phyloP scores from a whole-genome alignment of 2,797 vertebrate species.

The Sebastes oblongus region DNA sequence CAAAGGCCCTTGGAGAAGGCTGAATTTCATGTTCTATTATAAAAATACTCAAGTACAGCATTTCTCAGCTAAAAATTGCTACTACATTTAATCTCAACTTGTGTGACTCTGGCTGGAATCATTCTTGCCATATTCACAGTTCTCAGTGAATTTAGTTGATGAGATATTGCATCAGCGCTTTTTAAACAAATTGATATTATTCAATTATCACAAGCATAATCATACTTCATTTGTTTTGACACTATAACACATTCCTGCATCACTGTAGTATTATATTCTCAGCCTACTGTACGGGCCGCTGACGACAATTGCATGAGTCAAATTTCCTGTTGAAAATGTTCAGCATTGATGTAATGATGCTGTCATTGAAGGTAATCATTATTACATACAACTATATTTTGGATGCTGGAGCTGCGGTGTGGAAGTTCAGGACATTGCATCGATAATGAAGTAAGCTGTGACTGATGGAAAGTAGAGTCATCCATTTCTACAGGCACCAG shows the following conservation, averaged over 20 bases:
- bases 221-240: neutral
- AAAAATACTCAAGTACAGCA: neutral
- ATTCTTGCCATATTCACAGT: neutral
- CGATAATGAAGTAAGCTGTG: neutral
- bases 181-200: neutral
- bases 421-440: neutral
- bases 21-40: neutral
- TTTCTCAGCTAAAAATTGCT: neutral
- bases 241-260: neutral
- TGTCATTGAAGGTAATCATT: neutral
- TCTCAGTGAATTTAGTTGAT: neutral
- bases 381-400: neutral
- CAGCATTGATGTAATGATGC: neutral
- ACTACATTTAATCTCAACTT: neutral
- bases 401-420: neutral
- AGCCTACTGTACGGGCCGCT: neutral
- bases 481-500: slow-evolving; percentile 48
- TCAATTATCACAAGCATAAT: neutral
- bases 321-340: neutral
- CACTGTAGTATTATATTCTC: neutral
- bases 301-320: neutral
- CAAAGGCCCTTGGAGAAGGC: neutral
- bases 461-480: slow-evolving; percentile 4
- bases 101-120: neutral
- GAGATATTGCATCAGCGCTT: neutral